Base-by-base conservation (phyloP, 1,140 invertebrate species). In the Galendromus occidentalis region DNA sequence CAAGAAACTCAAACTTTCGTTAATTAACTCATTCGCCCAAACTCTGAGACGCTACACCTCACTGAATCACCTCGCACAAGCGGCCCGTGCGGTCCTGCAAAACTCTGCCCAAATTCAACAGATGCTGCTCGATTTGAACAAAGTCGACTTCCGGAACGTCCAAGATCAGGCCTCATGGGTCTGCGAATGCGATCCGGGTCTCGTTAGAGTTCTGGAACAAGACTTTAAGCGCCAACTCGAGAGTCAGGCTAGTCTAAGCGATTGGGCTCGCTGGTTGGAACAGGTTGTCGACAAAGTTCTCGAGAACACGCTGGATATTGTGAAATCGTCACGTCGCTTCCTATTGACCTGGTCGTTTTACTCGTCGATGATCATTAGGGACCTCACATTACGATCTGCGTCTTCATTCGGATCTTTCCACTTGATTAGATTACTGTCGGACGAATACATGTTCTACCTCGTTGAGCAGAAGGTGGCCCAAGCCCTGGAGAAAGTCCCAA, bases 351-450 rank as follows among this genome's bases (percentile, higher is more conserved):
- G 95, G 95, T 95, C 90, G 66, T 98, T 97, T 81, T 98, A 97
- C 77, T 94, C 90, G 79, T 95, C 91, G 29, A 90, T 95, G 84
- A 87, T 97, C 17, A 94, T 97, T 71, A 79, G 92, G 39, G 92
- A 97, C 79, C 79, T 97, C 65, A 97, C 92, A 42, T 78, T 96
- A 63, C 81, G 94, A 72, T 95, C 91, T 69, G 94, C 95, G 25
- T 89, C 91, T 12, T 95, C 91, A 75, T 98, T 99, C 79, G 96
- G 95, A 42, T 96, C 91, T 66, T 99, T 99, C 79, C 96, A 99
- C 80, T 81, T 99, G 51, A 94, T 99, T 72, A 84, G 94, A 47
- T 79, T 98, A 69, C 80, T 98, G 22, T 98, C 94, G 76, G 94
- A 98, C 76, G 96, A 99, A 76, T 99, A 98, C 75, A 95, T 99